Evolutionary conservation across 2,888 invertebrate genomes (phyloP).

Genomic region (Phragmatobia fuliginosa): DNA sequence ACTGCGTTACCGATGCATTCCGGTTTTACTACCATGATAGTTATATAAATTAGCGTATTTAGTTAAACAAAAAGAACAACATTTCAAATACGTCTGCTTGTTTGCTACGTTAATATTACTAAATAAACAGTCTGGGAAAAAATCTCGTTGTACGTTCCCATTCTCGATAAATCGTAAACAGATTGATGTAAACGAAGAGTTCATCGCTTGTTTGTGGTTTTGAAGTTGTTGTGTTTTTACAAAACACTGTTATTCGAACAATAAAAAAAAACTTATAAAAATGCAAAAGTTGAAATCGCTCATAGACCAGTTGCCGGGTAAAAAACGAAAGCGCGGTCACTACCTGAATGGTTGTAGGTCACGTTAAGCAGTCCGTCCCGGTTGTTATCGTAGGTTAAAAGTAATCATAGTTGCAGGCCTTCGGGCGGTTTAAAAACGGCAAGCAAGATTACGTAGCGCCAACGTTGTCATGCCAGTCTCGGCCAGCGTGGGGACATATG

Average conservation of each 20-base stretch:
- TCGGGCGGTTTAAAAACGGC: too few relatives aligned
- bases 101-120: neutral
- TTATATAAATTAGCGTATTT: neutral
- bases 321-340: too few relatives aligned
- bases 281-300: too few relatives aligned
- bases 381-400: too few relatives aligned
- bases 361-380: too few relatives aligned
- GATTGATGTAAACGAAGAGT: conserved; percentile 31
- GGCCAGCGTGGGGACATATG: too few relatives aligned
- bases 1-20: too few relatives aligned
- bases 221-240: conserved; percentile 22
- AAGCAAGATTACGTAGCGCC: too few relatives aligned
- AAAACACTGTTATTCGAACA: neutral
- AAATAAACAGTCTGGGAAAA: conserved; percentile 35
- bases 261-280: neutral
- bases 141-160: conserved; percentile 36
- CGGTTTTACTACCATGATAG: neutral
- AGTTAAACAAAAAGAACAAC: neutral
- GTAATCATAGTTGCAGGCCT: too few relatives aligned
- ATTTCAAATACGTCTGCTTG: neutral
- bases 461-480: too few relatives aligned
- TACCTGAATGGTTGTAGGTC: too few relatives aligned
- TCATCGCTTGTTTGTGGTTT: conserved; percentile 42
- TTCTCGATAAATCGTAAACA: conserved; percentile 45
- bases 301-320: too few relatives aligned